Evolutionary conservation across 2,797 vertebrate species (phyloP), one percentile per base, ranked within the genome.

Genomic region (Fratercula arctica): DNA sequence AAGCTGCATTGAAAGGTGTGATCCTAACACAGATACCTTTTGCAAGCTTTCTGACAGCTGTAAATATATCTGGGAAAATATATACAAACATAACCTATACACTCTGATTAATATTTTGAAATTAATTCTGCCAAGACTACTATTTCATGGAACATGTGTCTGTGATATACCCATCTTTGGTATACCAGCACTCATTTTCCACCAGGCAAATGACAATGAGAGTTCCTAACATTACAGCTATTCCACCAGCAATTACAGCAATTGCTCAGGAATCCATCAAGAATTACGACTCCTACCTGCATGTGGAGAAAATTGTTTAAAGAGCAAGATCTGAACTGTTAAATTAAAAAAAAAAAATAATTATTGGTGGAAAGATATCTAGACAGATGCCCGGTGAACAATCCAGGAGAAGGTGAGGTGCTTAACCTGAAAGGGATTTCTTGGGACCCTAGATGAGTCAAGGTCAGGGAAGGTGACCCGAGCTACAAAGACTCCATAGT

Each of bases 181-280:
- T 46, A 64, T 16, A 63, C 9, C 39, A 76, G 13, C 85, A 80
- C 23, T 67, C 45, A 68, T 50, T 64, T 95, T 75, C n/a, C 41
- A 90, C 25, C 8, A 68, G 24, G 60, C 7, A 93, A 90, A 90
- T 25, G 29, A 46, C 41, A 37, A 2, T 35, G 20, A 75, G 10
- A 91, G n/a, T n/a, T 90, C 45, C 33, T 75, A 68, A 60, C 20
- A 72, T 46, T 63, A 85, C 82, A 95, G 66, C 25, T 66, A 56
- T 51, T 51, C 11, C n/a, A 86, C 4, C 21, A 11, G 4, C 1
- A 0, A 86, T 5, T 84, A 41, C 1, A 80, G 66, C 31, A 78
- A 41, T 26, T 57, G 20, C 13, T 33, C 54, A 51, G 19, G 17
- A 85, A 9, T 66, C 17, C 46, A 13, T 33, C 25, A 70, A 84